Evolutionary conservation across 2,797 vertebrate genomes (phyloP), one percentile per base, ranked within the genome.

Genomic region (Antennarius maculatus): DNA sequence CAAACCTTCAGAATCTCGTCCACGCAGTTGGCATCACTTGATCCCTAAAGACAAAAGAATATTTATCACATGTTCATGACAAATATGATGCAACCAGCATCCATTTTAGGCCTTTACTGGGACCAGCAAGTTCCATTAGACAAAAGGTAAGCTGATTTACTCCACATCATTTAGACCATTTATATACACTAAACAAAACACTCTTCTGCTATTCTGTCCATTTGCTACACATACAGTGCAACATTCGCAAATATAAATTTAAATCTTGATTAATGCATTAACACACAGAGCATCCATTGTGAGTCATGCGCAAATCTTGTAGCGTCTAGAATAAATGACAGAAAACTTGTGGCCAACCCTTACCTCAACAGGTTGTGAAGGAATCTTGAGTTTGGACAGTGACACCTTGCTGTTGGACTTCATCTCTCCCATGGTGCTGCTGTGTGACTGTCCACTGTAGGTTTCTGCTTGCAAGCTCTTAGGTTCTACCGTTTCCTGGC

Each of bases 1-100:
- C 93, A 88, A 93, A 98, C 98, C 96, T 99, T 99, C 54, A 99
- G 93, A 87, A 99, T 99, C 90, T 98, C 98, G 89, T 99, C 98
- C 37, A 99, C 98, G 77, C 97, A 98, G 93, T 95, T 98, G 66
- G 96, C 94, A 59, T 98, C 98, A 68, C 96, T 95, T 3, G 96
- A 93, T 67, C 95, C 96, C 98, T 99, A 28, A 54, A 87, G 89
- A 84, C 61, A 83, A 71, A 89, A 79, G 77, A 16, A 77, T 50
- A 60, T 50, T 86, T 43, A 81, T 74, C 57, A 84, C 23, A 54
- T 59, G 67, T 45, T 69, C 60, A 66, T 7, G 52, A 68, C 66
- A 51, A 71, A 55, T 43, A 48, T 53, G 62, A 56, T 29, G 56
- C 47, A 69, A 63, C 65, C 65, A 78, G 42, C 53, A 28, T 76